phyloP scores from a whole-genome alignment of 2,113 vertebrate genomes.

The Rousettus leschenaultii region DNA sequence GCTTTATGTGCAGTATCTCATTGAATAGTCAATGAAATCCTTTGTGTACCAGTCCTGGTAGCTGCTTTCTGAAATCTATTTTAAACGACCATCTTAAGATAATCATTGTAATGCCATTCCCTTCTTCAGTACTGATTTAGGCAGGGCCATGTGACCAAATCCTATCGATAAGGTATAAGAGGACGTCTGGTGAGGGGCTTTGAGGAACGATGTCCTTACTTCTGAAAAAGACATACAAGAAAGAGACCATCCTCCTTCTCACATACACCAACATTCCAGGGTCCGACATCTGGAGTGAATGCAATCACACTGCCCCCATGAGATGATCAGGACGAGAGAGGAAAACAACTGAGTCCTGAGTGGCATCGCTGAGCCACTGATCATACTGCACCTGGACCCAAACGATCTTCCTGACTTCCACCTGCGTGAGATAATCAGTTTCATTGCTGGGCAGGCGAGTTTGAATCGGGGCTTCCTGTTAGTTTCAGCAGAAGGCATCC shows the following conservation, averaged over 20 bases:
- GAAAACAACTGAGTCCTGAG: not conserved
- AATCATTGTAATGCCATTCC: not conserved
- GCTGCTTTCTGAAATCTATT: not conserved
- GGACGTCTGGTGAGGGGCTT: not conserved
- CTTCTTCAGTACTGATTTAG: not conserved
- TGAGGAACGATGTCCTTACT: not conserved
- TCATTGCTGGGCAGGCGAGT: not conserved
- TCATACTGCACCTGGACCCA: not conserved
- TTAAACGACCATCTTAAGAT: not conserved
- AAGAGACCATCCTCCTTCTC: not conserved
- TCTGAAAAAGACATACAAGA: not conserved
- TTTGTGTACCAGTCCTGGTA: accelerated
- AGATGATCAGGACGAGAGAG: not conserved
- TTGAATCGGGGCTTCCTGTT: not conserved
- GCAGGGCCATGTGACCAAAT: not conserved
- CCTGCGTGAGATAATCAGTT: not conserved
- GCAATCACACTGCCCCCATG: not conserved
- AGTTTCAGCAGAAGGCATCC: not conserved
- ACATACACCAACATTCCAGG: not conserved
- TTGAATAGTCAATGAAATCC: not conserved
- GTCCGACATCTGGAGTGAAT: not conserved
- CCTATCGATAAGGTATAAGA: not conserved
- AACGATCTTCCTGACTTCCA: not conserved
- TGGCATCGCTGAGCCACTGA: not conserved
- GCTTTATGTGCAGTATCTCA: not conserved